Evolutionary conservation across 2,797 vertebrate species (phyloP).

Genomic region (Ptychobarbus kaznakovi): DNA sequence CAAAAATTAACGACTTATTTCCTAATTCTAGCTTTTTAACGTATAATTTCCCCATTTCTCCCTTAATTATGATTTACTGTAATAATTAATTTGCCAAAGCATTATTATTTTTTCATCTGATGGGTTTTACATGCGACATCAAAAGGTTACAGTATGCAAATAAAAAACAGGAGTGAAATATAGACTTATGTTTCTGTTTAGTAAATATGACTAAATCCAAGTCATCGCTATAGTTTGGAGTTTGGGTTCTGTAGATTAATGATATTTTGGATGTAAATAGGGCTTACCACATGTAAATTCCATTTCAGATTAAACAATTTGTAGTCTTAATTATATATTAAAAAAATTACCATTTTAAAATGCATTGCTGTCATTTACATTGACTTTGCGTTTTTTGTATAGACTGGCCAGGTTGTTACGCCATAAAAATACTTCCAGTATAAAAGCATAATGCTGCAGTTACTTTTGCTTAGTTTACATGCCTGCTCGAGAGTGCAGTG

Average conservation of each 20-base stretch:
- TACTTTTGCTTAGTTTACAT: neutral
- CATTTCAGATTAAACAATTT: neutral
- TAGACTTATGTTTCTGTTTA: neutral
- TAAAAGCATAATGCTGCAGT: neutral
- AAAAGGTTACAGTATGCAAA: neutral
- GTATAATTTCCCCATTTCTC: neutral
- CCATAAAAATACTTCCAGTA: neutral
- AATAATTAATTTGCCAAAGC: neutral
- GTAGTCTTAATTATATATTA: neutral
- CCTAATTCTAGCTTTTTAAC: neutral
- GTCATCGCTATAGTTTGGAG: neutral
- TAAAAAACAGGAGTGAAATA: neutral
- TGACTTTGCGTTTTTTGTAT: neutral
- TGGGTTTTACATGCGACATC: neutral
- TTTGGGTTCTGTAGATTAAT: neutral
- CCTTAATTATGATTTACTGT: neutral
- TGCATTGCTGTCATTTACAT: neutral
- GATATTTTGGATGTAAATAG: neutral
- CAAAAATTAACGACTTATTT: neutral
- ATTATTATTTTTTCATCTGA: neutral
- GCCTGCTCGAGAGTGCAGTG: neutral
- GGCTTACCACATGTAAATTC: neutral
- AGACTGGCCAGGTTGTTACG: neutral
- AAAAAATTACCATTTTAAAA: neutral
- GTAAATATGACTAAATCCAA: slow-evolving; percentile 1